Conservation (phyloP, 2,888 invertebrate genomes). For the Agrilus biguttatus region DNA sequence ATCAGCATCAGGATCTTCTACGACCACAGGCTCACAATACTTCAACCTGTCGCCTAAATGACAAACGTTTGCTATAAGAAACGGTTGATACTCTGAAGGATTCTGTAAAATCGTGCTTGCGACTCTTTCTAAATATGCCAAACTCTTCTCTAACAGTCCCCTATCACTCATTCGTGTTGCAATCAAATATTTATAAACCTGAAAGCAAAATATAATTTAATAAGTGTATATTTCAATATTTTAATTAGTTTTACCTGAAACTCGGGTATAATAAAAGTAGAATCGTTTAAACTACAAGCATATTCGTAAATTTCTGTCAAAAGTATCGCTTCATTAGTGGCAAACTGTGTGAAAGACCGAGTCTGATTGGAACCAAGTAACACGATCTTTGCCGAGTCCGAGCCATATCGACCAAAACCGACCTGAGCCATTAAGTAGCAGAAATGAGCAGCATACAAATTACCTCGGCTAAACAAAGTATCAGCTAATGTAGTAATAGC, state of each 20-base stretch:
- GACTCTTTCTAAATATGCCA: constrained; percentile 73
- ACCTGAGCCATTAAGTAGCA: constrained; percentile 84
- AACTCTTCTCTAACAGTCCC: constrained; percentile 65
- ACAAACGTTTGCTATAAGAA: constrained; percentile 39
- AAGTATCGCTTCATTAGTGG: constrained; percentile 73
- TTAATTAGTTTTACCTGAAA: constrained; percentile 43
- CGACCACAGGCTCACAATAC: constrained; percentile 28
- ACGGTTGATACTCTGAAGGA: constrained; percentile 35
- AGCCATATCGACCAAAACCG: constrained; percentile 34
- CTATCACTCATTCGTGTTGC: constrained; percentile 63
- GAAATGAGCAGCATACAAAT: constrained; percentile 84
- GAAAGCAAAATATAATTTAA: constrained; percentile 17
- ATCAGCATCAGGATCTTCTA: constrained; percentile 18
- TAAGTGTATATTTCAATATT: background rate
- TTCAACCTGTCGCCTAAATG: constrained; percentile 30
- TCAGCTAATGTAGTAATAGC: constrained; percentile 66
- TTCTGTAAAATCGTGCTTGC: constrained; percentile 48
- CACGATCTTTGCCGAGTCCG: constrained; percentile 50
- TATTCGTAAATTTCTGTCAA: constrained; percentile 94
- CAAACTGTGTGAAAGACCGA: constrained; percentile 49
- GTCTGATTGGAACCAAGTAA: constrained; percentile 65
- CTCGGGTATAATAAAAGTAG: constrained; percentile 55
- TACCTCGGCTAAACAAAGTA: constrained; percentile 57
- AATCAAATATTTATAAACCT: constrained; percentile 76
- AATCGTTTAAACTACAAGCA: constrained; percentile 66